A percentile compares a stretch with the other conserved stretches of the same genome.
These are phyloP conservation scores for Limnephilus auricula DNA, from an alignment of 2,888 invertebrate genomes.

Conservation along the genomic window DNA sequence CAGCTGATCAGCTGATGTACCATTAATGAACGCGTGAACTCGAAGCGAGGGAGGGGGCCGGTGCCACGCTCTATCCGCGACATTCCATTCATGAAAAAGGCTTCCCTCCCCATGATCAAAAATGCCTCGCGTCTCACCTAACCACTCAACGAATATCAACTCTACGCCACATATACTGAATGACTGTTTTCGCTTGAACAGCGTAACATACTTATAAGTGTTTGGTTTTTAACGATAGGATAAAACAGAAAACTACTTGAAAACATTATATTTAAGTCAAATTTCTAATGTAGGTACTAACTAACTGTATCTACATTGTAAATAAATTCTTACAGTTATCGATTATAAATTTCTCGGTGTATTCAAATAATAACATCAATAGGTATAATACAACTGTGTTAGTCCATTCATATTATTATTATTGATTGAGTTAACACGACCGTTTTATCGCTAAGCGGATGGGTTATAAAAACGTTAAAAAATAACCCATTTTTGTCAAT, in stretches of 20 bases:
- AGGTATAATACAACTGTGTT: background rate
- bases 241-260: background rate
- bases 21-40: conserved; percentile 60
- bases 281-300: background rate
- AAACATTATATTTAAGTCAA: background rate
- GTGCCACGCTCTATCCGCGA: conserved; percentile 44
- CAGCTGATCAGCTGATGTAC: conserved; percentile 57
- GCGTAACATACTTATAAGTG: background rate
- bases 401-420: background rate
- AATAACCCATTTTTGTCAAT: conserved; percentile 6
- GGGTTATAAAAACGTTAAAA: background rate
- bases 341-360: background rate
- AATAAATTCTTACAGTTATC: background rate
- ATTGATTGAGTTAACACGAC: background rate
- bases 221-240: background rate
- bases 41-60: conserved; percentile 23
- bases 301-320: background rate
- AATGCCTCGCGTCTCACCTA: conserved; percentile 3
- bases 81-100: conserved; percentile 62
- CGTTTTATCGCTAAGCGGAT: background rate
- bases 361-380: background rate
- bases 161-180: background rate
- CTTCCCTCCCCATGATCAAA: conserved; percentile 30
- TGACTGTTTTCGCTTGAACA: background rate
- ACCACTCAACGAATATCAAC: background rate